A percentile compares a stretch with the other conserved stretches of the same genome.
Conservation (phyloP, 2,797 vertebrate genomes). For the Channa striata region DNA sequence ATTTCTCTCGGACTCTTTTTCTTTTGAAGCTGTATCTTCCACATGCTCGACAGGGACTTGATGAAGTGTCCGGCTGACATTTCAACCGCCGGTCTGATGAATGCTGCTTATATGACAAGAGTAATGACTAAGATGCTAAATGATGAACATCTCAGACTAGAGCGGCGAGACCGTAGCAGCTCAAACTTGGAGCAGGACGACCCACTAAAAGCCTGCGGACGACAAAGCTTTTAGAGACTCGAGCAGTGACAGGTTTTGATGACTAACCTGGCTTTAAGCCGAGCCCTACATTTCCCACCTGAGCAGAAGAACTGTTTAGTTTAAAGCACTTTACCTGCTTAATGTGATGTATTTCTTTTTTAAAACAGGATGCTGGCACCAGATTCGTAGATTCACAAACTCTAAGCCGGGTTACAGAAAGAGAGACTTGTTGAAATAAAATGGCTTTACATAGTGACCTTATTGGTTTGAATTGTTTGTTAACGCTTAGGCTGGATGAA, state of each 20-base stretch:
- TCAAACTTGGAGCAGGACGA: conserved; percentile 32
- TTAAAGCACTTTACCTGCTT: conserved; percentile 1
- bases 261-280: background rate
- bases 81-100: conserved; percentile 54
- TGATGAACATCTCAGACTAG: conserved; percentile 27
- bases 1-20: conserved; percentile 37
- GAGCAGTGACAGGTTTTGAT: conserved; percentile 4
- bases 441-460: background rate
- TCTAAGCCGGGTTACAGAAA: background rate
- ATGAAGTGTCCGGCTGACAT: conserved; percentile 63
- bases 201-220: conserved; percentile 26
- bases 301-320: background rate
- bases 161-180: conserved; percentile 11
- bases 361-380: background rate
- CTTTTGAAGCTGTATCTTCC: conserved; percentile 55
- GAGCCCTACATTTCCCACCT: conserved; percentile 5
- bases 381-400: too few species aligned
- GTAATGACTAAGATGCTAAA: conserved; percentile 42
- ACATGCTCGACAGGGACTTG: conserved; percentile 43
- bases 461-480: background rate
- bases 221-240: conserved; percentile 20
- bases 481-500: background rate
- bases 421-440: background rate
- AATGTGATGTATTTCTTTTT: conserved; percentile 3
- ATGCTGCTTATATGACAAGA: conserved; percentile 29